Percentiles rank a stretch among this genome's conserved stretches.
phyloP scores from a whole-genome alignment of 2,797 vertebrate species.

The Carduelis carduelis region DNA sequence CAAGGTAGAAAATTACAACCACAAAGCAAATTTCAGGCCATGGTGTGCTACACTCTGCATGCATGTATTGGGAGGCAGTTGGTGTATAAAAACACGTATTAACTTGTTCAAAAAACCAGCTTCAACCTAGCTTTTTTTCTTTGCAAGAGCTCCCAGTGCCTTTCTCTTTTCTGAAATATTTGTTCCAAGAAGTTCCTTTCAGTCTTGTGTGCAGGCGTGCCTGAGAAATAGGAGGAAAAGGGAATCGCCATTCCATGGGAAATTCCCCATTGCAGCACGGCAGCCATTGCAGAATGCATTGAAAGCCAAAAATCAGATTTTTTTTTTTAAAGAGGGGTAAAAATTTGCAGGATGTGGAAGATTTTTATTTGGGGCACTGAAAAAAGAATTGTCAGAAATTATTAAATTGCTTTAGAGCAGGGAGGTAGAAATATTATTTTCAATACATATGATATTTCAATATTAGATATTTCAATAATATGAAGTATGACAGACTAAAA shows the following conservation, averaged over 20 bases:
- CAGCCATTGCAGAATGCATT: not conserved
- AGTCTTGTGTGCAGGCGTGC: not conserved
- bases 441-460: not conserved
- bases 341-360: not conserved
- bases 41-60: rapidly evolving
- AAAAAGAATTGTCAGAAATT: not conserved
- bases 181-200: not conserved
- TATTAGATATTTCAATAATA: not conserved
- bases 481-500: not conserved
- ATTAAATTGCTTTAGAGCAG: not conserved
- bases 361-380: not conserved
- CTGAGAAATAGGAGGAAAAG: not conserved
- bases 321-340: not conserved
- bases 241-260: not conserved
- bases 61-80: not conserved
- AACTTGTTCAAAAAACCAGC: not conserved
- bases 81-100: not conserved
- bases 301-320: not conserved
- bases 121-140: not conserved
- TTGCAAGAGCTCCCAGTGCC: not conserved
- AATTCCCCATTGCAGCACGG: not conserved
- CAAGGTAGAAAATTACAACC: not conserved
- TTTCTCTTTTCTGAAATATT: not conserved
- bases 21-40: not conserved
- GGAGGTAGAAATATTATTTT: not conserved